Evolutionary conservation across 2,113 vertebrate genomes (phyloP), one percentile per base, ranked within the genome.

Genomic region (Leucoraja erinaceus): DNA sequence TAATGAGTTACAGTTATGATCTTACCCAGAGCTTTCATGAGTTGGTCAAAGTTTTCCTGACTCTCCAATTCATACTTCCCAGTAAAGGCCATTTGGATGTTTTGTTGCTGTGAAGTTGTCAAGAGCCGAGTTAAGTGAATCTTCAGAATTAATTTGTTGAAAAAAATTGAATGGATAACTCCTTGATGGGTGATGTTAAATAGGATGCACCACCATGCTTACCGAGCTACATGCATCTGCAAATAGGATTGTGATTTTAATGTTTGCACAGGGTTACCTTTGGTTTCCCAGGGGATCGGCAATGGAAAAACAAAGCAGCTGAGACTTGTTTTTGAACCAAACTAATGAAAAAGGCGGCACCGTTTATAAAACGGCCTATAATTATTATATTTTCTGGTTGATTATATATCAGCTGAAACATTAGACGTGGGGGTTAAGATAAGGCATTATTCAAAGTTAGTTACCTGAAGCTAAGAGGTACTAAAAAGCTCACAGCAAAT

Each of bases 11-110:
- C 38, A 47, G 20, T 25, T 72, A 1, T 28, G 47, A 91, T 54
- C 90, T 91, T 91, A 91, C 90, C 90, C 18, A 91, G 90, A 54
- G 68, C 66, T 91, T 91, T 91, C 90, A 91, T 72, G 20, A 91
- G 68, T 22, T 6, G 16, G 9, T 91, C 90, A 25, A 91, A 91
- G 66, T 91, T 91, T 72, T 91, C 90, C 66, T 72, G 63, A 91
- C 90, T 91, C 68, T 91, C 90, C 20, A 91, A 72, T 70, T 91
- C 38, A 10, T 28, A 91, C 68, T 91, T 91, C 72, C 90, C 90
- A 25, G 31, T 72, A 68, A 91, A 91, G 20, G 68, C 90, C 90
- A 91, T 91, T 54, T 74, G 68, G 90, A 54, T 47, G 72, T 18
- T 33, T 25, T 74, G 18, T n/a, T 6, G 33, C 68, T 72, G 18